phyloP scores from a whole-genome alignment of 2,888 invertebrate genomes.

The Metacarcinus magister region DNA sequence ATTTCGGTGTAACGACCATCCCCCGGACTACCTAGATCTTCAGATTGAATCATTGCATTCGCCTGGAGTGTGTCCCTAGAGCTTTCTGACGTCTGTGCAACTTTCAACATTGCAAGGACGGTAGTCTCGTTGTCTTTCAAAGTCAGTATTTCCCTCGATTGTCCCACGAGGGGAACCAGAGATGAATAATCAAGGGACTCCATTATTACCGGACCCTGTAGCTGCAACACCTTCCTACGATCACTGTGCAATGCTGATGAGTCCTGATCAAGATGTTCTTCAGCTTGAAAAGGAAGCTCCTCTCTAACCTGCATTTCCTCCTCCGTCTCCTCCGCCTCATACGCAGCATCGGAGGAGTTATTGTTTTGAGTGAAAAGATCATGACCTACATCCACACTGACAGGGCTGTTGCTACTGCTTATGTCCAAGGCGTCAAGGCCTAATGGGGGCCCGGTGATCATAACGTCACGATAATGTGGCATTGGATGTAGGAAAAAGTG shows the following conservation, averaged over 20 bases:
- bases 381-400: background rate
- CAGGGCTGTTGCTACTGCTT: background rate
- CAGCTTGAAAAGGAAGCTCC: background rate
- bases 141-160: conserved; percentile 59
- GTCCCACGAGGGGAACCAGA: conserved; percentile 66
- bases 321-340: background rate
- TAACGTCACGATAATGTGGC: conserved; percentile 41
- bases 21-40: background rate
- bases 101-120: conserved; percentile 59
- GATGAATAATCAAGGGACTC: conserved; percentile 64
- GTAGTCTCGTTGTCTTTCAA: conserved; percentile 62
- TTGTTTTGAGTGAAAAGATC: background rate
- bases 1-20: background rate
- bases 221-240: conserved; percentile 62
- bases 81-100: conserved; percentile 51
- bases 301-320: background rate
- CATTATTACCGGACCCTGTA: conserved; percentile 66
- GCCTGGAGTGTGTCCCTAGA: conserved; percentile 56
- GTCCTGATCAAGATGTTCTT: background rate
- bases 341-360: background rate
- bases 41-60: conserved; percentile 33
- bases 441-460: background rate
- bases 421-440: background rate
- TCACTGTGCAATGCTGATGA: background rate
- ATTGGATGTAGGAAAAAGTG: conserved; percentile 67